These are phyloP conservation scores for Gulo gulo DNA, from an alignment of 2,113 vertebrate species.

Conservation along the genomic window DNA sequence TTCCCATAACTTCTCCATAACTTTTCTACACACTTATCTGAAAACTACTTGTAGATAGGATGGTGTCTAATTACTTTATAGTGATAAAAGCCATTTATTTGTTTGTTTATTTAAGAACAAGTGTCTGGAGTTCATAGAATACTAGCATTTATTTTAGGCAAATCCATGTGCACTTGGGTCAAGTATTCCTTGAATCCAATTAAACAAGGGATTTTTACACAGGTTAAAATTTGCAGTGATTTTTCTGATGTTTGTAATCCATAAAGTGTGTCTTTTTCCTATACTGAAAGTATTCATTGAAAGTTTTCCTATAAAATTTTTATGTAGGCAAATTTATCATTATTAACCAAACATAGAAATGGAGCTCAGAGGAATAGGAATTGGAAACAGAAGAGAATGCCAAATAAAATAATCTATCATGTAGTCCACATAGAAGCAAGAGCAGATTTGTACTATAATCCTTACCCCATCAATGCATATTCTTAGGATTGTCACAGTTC, in stretches of 20 bases:
- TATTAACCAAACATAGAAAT: not conserved
- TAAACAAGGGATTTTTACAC: not conserved
- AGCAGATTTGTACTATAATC: not conserved
- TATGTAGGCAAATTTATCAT: not conserved
- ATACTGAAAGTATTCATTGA: not conserved
- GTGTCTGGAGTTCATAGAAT: not conserved
- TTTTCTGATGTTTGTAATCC: not conserved
- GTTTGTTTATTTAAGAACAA: not conserved
- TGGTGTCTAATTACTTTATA: not conserved
- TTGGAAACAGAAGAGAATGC: not conserved
- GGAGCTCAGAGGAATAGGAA: not conserved
- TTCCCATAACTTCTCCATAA: not conserved
- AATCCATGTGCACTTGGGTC: not conserved
- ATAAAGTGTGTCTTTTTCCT: not conserved
- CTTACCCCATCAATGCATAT: not conserved
- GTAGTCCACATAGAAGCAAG: not conserved
- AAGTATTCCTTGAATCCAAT: not conserved
- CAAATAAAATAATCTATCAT: not conserved
- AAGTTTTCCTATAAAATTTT: not conserved
- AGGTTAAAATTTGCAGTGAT: not conserved
- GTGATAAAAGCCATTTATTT: not conserved
- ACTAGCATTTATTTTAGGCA: not conserved
- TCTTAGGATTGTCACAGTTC: not conserved
- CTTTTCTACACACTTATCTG: not conserved
- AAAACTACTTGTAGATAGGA: not conserved